phyloP scores from a whole-genome alignment of 2,113 vertebrate species.

The Phocoena phocoena region DNA sequence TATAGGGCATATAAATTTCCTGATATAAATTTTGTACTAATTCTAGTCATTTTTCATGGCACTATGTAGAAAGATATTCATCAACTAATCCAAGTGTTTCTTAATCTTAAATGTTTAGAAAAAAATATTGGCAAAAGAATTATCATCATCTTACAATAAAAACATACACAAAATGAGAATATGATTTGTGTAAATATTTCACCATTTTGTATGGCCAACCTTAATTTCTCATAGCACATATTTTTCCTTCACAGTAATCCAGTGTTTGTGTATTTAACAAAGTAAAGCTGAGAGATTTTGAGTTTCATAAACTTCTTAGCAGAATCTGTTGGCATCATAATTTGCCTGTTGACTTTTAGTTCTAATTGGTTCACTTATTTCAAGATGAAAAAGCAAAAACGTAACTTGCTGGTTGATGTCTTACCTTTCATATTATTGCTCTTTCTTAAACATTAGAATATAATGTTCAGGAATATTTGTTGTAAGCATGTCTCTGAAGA shows the following conservation, averaged over 20 bases:
- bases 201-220: slow-evolving; percentile 31
- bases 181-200: slow-evolving; percentile 63
- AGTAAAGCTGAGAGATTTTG: slow-evolving; percentile 66
- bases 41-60: background rate
- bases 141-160: slow-evolving; percentile 54
- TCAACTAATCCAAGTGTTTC: slow-evolving; percentile 11
- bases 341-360: slow-evolving; percentile 55
- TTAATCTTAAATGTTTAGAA: slow-evolving; percentile 37
- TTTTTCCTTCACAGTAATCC: slow-evolving; percentile 60
- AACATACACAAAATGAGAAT: slow-evolving; percentile 47
- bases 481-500: background rate
- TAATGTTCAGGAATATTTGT: slow-evolving; percentile 5
- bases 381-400: slow-evolving; percentile 31
- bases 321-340: slow-evolving; percentile 47
- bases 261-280: slow-evolving; percentile 66
- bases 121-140: slow-evolving; percentile 46
- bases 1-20: background rate
- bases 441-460: slow-evolving; percentile 3
- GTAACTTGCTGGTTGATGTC: slow-evolving; percentile 19
- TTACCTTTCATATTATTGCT: background rate
- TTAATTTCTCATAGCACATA: slow-evolving; percentile 60
- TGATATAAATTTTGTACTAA: slow-evolving; percentile 2
- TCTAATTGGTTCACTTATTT: slow-evolving; percentile 42
- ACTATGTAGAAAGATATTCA: slow-evolving; percentile 40
- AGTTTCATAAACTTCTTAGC: slow-evolving; percentile 70